Evolutionary conservation across 1,140 invertebrate genomes (phyloP).

Genomic region (Bombus balteatus): DNA sequence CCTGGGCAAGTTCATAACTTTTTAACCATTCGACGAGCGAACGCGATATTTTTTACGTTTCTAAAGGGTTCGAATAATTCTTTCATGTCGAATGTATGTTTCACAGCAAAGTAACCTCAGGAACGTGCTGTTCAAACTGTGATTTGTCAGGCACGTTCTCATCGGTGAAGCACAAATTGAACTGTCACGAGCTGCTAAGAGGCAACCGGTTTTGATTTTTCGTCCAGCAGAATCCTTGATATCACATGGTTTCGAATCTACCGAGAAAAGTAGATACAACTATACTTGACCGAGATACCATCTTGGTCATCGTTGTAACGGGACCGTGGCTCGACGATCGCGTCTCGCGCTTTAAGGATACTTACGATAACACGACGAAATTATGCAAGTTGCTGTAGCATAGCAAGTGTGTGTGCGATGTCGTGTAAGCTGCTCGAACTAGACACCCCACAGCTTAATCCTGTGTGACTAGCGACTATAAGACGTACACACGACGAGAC

Average conservation of each 20-base stretch:
- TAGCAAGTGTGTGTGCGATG: background rate
- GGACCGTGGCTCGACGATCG: background rate
- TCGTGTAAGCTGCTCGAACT: background rate
- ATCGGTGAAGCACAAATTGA: background rate
- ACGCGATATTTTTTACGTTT: background rate
- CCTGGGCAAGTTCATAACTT: background rate
- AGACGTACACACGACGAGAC: constrained; percentile 9
- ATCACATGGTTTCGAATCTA: background rate
- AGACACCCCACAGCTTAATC: background rate
- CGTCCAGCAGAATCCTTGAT: background rate
- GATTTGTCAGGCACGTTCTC: background rate
- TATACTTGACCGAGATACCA: background rate
- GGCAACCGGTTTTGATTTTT: constrained; percentile 12
- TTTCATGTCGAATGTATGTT: background rate
- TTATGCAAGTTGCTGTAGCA: background rate
- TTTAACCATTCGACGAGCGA: background rate
- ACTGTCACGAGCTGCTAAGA: constrained; percentile 8
- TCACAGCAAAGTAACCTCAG: background rate
- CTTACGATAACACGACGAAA: background rate
- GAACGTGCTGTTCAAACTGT: background rate
- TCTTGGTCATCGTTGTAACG: background rate
- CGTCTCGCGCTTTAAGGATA: background rate
- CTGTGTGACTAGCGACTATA: constrained; percentile 12
- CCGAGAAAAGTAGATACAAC: background rate
- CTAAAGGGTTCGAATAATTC: no score